Evolutionary conservation across 2,888 invertebrate species (phyloP), one percentile per base, ranked within the genome.

Genomic region (Alcis repandata): DNA sequence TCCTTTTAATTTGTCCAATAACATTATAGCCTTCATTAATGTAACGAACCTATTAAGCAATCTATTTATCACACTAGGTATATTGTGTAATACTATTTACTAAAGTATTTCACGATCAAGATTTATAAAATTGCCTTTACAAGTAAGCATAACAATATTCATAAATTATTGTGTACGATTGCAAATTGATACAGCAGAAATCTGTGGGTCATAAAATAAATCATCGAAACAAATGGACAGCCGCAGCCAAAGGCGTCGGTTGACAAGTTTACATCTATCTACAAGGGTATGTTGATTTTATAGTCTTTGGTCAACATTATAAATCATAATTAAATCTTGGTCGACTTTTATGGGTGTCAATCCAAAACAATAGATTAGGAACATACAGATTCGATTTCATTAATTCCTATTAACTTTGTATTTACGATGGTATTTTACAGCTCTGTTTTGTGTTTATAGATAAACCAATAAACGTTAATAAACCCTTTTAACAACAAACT

Each of bases 201-300:
- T 79, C 75, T 64, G 69, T 70, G 78, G 65, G 69, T 70, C 69
- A 76, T 84, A 78, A 84, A 83, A 86, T 85, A 86, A 85, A 84
- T 85, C 81, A 74, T 65, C 56, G 69, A 80, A 27, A 33, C 33
- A 49, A 49, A 7, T 20, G 19, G 33, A 56, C 20, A 36, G 82
- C 77, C 82, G 80, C 79, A 77, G 77, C 75, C 72, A 64, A 67
- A 78, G 77, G 77, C 79, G 75, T 71, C 68, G 67, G 76, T 69
- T 76, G 81, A 79, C 79, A 79, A 76, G 69, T 56, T 58, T 49
- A 65, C 70, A 73, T 76, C 75, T 76, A 77, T 83, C 78, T 76
- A 85, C 77, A 80, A 80, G 77, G 68, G 68, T 45, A 54, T 67
- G 63, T 72, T 73, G 69, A 77, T 78, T 79, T 81, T 81, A 82